Conservation (phyloP, 2,888 invertebrate genomes). For the Cactoblastis cactorum region DNA sequence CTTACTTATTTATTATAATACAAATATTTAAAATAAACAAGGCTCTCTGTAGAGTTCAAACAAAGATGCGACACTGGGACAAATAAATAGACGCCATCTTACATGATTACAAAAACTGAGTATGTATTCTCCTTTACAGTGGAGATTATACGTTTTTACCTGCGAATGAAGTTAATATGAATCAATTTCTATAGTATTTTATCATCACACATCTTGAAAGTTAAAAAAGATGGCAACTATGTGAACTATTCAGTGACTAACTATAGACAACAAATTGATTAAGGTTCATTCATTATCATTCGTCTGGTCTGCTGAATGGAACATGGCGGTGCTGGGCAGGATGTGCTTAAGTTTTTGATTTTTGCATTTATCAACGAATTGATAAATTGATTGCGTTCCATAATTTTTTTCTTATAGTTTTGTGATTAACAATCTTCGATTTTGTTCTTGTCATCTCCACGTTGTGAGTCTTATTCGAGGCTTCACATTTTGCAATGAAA, state of each 20-base stretch:
- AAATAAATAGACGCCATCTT: too few species aligned
- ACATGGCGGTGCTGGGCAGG: slow-evolving; percentile 77
- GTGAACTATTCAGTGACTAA: too few species aligned
- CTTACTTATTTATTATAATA: too few species aligned
- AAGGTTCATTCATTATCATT: slow-evolving; percentile 25
- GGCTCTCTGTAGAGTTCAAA: too few species aligned
- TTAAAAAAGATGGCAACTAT: not conserved
- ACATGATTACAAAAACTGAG: too few species aligned
- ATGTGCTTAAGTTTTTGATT: slow-evolving; percentile 70
- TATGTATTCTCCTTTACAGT: too few species aligned
- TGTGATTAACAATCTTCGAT: slow-evolving; percentile 31
- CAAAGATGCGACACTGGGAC: too few species aligned
- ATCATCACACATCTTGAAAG: too few species aligned
- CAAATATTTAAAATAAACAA: too few species aligned
- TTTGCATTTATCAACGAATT: slow-evolving; percentile 59
- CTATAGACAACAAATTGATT: not conserved
- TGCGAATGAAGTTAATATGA: too few species aligned
- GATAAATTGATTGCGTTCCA: slow-evolving; percentile 38
- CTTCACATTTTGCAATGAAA: slow-evolving; percentile 68
- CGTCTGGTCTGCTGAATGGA: slow-evolving; percentile 50
- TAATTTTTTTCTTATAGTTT: slow-evolving; percentile 35
- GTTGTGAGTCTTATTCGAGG: slow-evolving; percentile 35
- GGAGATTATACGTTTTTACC: too few species aligned
- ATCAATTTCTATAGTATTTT: too few species aligned
- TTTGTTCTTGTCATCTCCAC: slow-evolving; percentile 34